Evolutionary conservation across 2,113 vertebrate species (phyloP).

Genomic region (Zosterops pallidus): DNA sequence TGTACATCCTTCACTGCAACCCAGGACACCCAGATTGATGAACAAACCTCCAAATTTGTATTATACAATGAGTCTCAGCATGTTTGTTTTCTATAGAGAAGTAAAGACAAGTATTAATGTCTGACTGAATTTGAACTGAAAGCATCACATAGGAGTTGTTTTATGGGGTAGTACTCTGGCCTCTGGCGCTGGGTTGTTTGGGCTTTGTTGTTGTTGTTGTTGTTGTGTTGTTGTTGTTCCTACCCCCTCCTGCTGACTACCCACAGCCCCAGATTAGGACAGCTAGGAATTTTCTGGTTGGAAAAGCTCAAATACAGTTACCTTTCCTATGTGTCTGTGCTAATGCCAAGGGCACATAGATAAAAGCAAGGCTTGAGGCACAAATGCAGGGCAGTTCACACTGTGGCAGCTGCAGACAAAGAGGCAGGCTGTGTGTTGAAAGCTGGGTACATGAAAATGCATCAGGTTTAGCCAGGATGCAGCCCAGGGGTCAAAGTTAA

Average conservation of each 20-base stretch:
- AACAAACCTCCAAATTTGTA: constrained; percentile 18
- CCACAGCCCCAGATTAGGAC: not conserved
- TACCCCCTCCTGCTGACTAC: not conserved
- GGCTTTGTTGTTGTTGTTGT: too few relatives aligned
- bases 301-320: not conserved
- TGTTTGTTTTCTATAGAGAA: not conserved
- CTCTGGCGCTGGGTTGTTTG: not conserved
- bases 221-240: too few relatives aligned
- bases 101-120: constrained; percentile 7
- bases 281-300: constrained; percentile 34
- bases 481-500: not conserved
- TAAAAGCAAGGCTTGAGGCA: not conserved
- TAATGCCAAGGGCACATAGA: not conserved
- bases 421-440: not conserved
- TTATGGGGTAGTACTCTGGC: not conserved
- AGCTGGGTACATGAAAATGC: not conserved
- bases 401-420: constrained; percentile 47
- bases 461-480: not conserved
- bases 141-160: constrained; percentile 1
- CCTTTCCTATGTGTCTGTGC: not conserved
- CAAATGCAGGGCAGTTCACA: not conserved
- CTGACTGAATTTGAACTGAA: constrained; percentile 34
- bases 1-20: too few relatives aligned
- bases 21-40: not conserved
- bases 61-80: not conserved